These are phyloP conservation scores for Pteronotus mesoamericanus DNA, from an alignment of 2,797 vertebrate genomes.

Conservation along the genomic window DNA sequence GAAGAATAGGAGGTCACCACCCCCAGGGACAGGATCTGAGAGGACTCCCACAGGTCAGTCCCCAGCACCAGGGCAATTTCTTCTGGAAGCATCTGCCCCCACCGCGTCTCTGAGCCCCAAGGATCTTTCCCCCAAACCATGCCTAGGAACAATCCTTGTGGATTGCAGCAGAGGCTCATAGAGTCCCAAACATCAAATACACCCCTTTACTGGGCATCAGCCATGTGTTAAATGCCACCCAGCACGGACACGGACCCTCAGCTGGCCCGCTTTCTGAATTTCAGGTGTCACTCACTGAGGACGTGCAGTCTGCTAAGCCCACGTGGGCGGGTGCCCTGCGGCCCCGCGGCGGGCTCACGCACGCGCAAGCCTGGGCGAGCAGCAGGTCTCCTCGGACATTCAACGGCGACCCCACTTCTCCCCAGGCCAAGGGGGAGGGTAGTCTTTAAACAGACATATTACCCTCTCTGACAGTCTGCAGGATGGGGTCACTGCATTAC, in stretches of 20 bases:
- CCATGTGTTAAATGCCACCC: rapidly evolving
- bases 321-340: rapidly evolving
- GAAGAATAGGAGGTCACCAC: neutral
- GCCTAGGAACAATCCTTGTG: neutral
- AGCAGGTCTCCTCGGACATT: neutral
- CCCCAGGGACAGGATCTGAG: neutral
- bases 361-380: no score
- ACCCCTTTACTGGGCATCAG: neutral
- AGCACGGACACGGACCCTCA: neutral
- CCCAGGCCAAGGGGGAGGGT: neutral
- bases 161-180: neutral
- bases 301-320: neutral
- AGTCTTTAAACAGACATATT: neutral
- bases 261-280: neutral
- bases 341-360: neutral
- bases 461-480: neutral
- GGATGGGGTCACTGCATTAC: neutral
- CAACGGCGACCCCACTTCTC: neutral
- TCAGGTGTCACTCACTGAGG: neutral
- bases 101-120: neutral
- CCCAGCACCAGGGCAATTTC: neutral
- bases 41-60: neutral
- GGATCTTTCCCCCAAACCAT: neutral
- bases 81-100: neutral
- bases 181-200: neutral